These are phyloP conservation scores for Siderastrea radians DNA, from an alignment of 92 coral and sea anemone genomes.

Conservation along the genomic window DNA sequence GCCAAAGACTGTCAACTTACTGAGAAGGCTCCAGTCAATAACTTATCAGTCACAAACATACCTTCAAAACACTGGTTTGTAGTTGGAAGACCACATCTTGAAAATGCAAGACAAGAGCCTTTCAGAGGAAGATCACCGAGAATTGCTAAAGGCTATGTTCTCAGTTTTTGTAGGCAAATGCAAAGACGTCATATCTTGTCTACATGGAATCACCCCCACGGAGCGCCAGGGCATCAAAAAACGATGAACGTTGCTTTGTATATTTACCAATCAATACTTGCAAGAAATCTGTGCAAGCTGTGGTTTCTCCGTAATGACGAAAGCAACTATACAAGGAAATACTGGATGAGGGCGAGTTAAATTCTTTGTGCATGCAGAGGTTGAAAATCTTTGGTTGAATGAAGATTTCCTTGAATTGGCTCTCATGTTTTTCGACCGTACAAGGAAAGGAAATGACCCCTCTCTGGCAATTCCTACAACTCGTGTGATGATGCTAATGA, in stretches of 20 bases:
- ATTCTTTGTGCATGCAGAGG: constrained; percentile 46
- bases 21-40: constrained; percentile 63
- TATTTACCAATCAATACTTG: constrained; percentile 74
- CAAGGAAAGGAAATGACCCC: constrained; percentile 31
- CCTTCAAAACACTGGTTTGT: constrained; percentile 35
- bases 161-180: constrained; percentile 55
- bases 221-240: constrained; percentile 17
- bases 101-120: constrained; percentile 62
- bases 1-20: constrained; percentile 40
- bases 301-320: constrained; percentile 40
- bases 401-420: constrained; percentile 48
- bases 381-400: constrained; percentile 12
- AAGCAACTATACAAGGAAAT: constrained; percentile 3
- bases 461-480: constrained; percentile 49
- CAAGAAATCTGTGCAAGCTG: constrained; percentile 69
- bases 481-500: constrained; percentile 35
- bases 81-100: constrained; percentile 27
- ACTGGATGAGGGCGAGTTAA: constrained; percentile 46
- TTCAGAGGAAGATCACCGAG: constrained; percentile 20
- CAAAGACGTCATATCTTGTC: constrained; percentile 53
- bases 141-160: constrained; percentile 25
- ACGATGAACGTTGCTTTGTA: constrained; percentile 32
- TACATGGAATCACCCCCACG: constrained; percentile 16
- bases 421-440: constrained; percentile 30
- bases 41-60: constrained; percentile 43